Percentiles rank a stretch among this genome's conserved stretches.
phyloP scores from a whole-genome alignment of 2,888 invertebrate genomes.

The Nomada goodeniana region DNA sequence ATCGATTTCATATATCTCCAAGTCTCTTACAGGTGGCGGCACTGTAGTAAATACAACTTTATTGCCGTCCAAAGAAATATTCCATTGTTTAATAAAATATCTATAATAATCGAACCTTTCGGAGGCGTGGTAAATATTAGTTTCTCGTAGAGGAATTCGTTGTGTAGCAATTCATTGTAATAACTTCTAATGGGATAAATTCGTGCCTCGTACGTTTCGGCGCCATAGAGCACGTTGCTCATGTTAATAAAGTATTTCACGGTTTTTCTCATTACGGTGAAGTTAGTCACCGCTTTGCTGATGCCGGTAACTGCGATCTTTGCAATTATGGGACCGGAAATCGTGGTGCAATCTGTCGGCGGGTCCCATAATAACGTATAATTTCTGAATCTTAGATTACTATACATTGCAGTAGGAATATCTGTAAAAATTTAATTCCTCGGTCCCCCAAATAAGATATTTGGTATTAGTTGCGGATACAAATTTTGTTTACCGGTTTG shows the following conservation, averaged over 20 bases:
- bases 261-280: neutral
- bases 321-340: conserved; percentile 63
- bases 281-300: conserved; percentile 41
- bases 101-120: conserved; percentile 56
- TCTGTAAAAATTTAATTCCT: conserved; percentile 51
- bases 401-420: conserved; percentile 63
- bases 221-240: conserved; percentile 25
- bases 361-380: conserved; percentile 60
- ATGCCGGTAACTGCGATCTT: conserved; percentile 60
- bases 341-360: conserved; percentile 69
- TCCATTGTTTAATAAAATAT: neutral
- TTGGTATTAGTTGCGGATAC: too few relatives aligned
- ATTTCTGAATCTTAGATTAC: conserved; percentile 44
- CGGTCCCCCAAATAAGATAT: too few relatives aligned
- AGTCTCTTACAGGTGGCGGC: conserved; percentile 53
- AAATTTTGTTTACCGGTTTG: neutral
- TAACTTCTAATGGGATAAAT: conserved; percentile 58
- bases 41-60: neutral
- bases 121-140: conserved; percentile 57
- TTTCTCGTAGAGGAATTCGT: conserved; percentile 38
- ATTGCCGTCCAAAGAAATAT: neutral
- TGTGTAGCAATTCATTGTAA: neutral
- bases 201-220: conserved; percentile 61
- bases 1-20: conserved; percentile 68
- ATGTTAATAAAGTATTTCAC: neutral